Evolutionary conservation across 2,888 invertebrate genomes (phyloP), one percentile per base, ranked within the genome.

Genomic region (Ptychoptera contaminata): DNA sequence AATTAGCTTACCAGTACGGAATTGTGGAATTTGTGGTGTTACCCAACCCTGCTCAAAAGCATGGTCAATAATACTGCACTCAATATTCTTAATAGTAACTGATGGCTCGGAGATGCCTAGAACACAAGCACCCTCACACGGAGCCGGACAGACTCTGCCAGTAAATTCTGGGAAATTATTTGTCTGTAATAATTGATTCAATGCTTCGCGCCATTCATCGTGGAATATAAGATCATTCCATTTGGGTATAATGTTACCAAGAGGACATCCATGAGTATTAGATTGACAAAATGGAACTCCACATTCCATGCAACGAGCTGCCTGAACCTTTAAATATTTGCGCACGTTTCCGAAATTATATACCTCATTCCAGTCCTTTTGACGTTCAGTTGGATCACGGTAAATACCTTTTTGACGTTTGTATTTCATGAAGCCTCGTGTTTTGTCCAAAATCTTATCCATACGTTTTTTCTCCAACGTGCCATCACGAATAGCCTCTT

Each of bases 81-180:
- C 98, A 55, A 98, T 97, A 63, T 94, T 94, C 69, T 98, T 98
- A 63, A 98, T 98, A 49, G 97, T 97, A 16, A 98, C 98, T 10
- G 97, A 76, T 3, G 94, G 93, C 56, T 92, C 88, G 15, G 90
- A 92, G 60, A 98, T 98, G 46, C 79, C 94, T 50, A 97, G 68
- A 46, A 96, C 96, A 65, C 98, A 98, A 3, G 97, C 92, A 41
- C 92, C 97, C 68, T 98, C 98, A 65, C 98, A 98, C 8, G 98
- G 97, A 9, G 98, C 98, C 2, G 96, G 90, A 53, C 90, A 90
- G 14, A 90, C 90, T 54, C 98, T 74, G 0, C 93, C 93, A 29
- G 91, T 91, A 63, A 91, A 91, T 65, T 91, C 91, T n/a, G 98
- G 97, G 71, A 98, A 98, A 65, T 98, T 98, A 61, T 98, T 98